Evolutionary conservation across 2,113 vertebrate species (phyloP).

Genomic region (Pelecanoides urinatrix): DNA sequence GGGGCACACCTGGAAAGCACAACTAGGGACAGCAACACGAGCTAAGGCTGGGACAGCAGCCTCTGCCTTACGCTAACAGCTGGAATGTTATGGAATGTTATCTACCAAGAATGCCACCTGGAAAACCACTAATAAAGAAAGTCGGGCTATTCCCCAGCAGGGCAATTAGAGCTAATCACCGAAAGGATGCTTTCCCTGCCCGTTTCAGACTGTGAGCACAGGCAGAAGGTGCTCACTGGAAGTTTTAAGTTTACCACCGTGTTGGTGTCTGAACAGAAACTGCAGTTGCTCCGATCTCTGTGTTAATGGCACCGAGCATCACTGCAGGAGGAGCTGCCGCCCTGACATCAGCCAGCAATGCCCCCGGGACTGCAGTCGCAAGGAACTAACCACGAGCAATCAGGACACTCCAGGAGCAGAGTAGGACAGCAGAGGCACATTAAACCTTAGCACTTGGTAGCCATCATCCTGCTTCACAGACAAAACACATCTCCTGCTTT

Average conservation of each 20-base stretch:
- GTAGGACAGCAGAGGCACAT: not conserved
- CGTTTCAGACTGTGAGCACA: not conserved
- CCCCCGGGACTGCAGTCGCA: not conserved
- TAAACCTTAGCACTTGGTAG: not conserved
- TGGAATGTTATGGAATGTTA: no score
- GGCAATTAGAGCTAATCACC: not conserved
- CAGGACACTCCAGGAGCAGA: not conserved
- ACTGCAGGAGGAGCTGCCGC: not conserved
- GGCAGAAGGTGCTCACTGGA: not conserved
- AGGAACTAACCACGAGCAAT: rapidly evolving
- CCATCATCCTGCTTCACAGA: not conserved
- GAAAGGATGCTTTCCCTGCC: not conserved
- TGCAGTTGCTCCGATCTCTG: not conserved
- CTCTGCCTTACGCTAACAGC: not conserved
- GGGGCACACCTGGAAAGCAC: not conserved
- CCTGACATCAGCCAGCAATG: not conserved
- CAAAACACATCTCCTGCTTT: not conserved
- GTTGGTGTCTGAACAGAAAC: not conserved
- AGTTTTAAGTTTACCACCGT: not conserved
- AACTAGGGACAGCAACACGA: rapidly evolving
- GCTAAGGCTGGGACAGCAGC: not conserved
- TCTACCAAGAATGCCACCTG: not conserved
- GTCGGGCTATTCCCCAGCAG: not conserved
- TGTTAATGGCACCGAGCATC: not conserved
- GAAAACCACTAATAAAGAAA: not conserved